Base-by-base conservation (phyloP, 2,113 vertebrate species). In the Phrynosoma blainvillii region DNA sequence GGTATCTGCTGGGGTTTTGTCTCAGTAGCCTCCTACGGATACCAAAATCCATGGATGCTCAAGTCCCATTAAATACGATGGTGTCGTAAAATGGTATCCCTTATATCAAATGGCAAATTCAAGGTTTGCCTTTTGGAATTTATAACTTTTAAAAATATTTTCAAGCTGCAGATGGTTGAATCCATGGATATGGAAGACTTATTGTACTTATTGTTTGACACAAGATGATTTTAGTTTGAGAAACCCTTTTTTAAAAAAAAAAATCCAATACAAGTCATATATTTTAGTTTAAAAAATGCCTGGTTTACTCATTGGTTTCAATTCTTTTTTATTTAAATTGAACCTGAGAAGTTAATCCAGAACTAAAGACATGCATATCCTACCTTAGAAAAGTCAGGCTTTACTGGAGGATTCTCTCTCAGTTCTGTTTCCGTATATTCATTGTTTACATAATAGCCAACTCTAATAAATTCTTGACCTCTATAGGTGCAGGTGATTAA, bases 311-410 rank as follows among this genome's bases (percentile, higher is more conserved):
- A 36, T 25, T 36, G n/a, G 21, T 65, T 86, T 84, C 23, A 11
- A 59, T n/a, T 1, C n/a, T 5, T 25, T 4, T 32, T 2, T 32
- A 79, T n/a, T 86, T 25, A 9, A 82, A 70, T 3, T 68, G 36
- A 75, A 36, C 7, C 20, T 40, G 4, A 40, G 7, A 82, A 1
- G 59, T 62, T 62, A 7, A 36, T 36, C 36, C 47, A 47, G 47
- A 47, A 47, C 7, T 47, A 47, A 47, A 47, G 47, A 47, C 59
- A 27, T 71, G 91, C 0, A 21, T 85, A 68, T 9, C 94, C 94
- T 97, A 98, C 97, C 97, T 98, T 98, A 93, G 97, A 97, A 96
- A 97, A 98, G 88, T 97, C 97, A 95, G 97, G 97, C 87, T 98
- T 98, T 93, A 97, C 97, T 89, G 97, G 97, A 66, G 97, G 97